Evolutionary conservation across 2,113 vertebrate species (phyloP), one percentile per base, ranked within the genome.

Genomic region (Proterorhinus semilunaris): DNA sequence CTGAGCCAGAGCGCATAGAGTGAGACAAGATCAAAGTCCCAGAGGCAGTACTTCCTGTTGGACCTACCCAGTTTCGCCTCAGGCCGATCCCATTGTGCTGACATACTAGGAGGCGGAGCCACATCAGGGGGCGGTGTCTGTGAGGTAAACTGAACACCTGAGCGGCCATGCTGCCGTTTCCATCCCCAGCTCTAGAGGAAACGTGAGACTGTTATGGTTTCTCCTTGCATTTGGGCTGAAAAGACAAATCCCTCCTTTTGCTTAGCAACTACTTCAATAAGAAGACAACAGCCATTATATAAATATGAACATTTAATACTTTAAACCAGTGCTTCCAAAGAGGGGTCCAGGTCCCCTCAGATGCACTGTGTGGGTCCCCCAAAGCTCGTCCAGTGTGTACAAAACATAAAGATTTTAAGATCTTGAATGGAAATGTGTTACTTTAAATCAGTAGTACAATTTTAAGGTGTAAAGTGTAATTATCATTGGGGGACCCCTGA

Each of bases 61-160:
- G 74, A 72, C 81, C 81, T 87, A 73, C 87, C 82, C 77, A 76
- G 59, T n/a, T 44, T 74, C 64, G 51, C 75, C 57, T 55, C 54
- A 44, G 66, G 69, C 64, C 62, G 72, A 75, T 65, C 66, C 81
- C 72, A 67, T 53, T 11, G 12, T 73, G 78, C 53, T 65, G 71
- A 81, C 75, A 74, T 49, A 69, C 44, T 44, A 47, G 46, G 45
- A 86, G 86, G 83, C 50, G 80, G 82, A 74, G 79, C 44, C 50
- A 73, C 50, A n/a, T 10, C 27, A 47, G 46, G 45, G 87, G 86
- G 83, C 50, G 80, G 82, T 74, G 81, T 36, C 50, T 17, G 10
- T 21, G 62, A 63, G 61, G 45, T 17, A 16, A 47, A 63, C 62
- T 48, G n/a, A 47, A 52, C 62, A 76, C 17, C 48, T 63, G 65